Evolutionary conservation across 2,797 vertebrate genomes (phyloP).

Genomic region (Sebastes trivittatus): DNA sequence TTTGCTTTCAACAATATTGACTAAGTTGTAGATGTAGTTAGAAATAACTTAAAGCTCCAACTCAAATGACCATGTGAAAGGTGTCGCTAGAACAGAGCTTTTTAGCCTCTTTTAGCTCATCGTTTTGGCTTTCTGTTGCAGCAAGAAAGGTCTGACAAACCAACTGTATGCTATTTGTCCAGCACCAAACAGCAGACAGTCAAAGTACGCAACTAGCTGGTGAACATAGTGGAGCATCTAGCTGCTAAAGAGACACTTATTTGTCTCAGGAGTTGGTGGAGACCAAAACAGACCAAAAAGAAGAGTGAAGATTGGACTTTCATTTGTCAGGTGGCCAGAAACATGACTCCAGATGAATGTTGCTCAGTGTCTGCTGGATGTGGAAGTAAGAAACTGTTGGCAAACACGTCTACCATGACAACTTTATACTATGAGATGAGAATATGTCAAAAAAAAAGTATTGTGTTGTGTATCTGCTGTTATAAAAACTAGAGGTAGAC

Average conservation of each 20-base stretch:
- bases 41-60: not conserved
- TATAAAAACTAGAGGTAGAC: no score
- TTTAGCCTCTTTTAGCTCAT: not conserved
- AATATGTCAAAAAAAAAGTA: no score
- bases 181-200: not conserved
- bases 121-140: not conserved
- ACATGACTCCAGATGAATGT: not conserved
- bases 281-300: not conserved
- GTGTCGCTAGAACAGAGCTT: not conserved
- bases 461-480: no score
- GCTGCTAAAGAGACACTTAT: not conserved
- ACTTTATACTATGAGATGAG: not conserved
- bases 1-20: not conserved
- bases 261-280: not conserved
- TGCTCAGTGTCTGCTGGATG: not conserved
- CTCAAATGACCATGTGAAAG: not conserved
- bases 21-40: not conserved
- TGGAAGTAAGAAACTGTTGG: not conserved
- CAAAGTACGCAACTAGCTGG: not conserved
- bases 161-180: not conserved
- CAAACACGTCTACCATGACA: not conserved
- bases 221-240: not conserved
- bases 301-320: not conserved
- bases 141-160: not conserved
- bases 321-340: constrained; percentile 5